Percentiles rank a stretch among this genome's conserved stretches.
Evolutionary conservation across 2,113 vertebrate genomes (phyloP).

Genomic region (Vidua macroura): DNA sequence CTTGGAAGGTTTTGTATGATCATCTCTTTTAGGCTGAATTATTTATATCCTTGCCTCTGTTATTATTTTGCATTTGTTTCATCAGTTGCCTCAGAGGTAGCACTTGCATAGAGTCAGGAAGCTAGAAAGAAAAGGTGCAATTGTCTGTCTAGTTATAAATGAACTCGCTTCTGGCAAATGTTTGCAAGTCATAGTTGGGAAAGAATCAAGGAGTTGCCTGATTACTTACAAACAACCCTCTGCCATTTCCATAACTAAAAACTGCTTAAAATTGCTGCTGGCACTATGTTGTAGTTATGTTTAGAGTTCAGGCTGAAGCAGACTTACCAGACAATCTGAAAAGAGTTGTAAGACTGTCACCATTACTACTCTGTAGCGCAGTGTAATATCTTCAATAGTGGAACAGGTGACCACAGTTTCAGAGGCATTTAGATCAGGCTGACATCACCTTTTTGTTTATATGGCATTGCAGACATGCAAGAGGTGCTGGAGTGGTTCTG

Average conservation of each 20-base stretch:
- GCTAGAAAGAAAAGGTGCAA: not conserved
- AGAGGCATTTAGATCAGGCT: not conserved
- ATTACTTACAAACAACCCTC: not conserved
- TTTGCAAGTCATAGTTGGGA: not conserved
- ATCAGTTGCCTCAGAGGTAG: not conserved
- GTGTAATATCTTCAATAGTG: fast-evolving
- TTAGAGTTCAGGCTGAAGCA: not conserved
- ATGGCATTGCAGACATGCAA: fast-evolving
- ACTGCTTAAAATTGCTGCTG: not conserved
- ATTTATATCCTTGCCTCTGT: not conserved
- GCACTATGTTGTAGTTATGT: not conserved
- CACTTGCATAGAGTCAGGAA: not conserved
- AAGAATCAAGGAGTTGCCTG: not conserved
- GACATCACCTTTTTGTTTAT: not conserved
- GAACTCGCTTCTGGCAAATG: not conserved
- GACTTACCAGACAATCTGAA: not conserved
- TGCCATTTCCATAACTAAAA: not conserved
- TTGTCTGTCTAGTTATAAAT: not conserved
- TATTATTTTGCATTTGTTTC: not conserved
- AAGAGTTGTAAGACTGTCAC: not conserved
- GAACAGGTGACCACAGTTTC: not conserved
- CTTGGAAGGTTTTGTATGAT: not conserved
- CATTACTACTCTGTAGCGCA: fast-evolving
- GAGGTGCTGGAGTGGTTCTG: not conserved
- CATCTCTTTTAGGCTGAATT: not conserved